These are phyloP conservation scores for Xiphydria camelus DNA, from an alignment of 2,888 invertebrate genomes.

Conservation along the genomic window DNA sequence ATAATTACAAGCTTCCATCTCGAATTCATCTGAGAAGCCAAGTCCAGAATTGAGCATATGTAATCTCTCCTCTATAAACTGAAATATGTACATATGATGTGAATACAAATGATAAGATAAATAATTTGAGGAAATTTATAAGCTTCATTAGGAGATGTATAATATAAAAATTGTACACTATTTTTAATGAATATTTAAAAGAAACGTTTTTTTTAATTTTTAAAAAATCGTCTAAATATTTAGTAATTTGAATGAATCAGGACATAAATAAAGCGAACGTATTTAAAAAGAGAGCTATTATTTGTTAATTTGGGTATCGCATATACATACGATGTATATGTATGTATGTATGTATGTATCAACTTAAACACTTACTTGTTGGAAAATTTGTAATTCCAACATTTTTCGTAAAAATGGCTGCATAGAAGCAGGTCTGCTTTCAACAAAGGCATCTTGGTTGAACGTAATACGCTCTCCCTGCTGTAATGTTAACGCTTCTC, in stretches of 20 bases:
- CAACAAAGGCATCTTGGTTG: slow-evolving; percentile 84
- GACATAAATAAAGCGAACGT: neutral
- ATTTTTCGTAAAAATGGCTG: slow-evolving; percentile 89
- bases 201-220: neutral
- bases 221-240: no score
- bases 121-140: slow-evolving; percentile 10
- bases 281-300: slow-evolving; percentile 1
- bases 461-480: slow-evolving; percentile 78
- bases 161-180: slow-evolving; percentile 8
- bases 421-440: slow-evolving; percentile 80
- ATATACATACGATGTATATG: neutral
- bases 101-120: no score
- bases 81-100: no score
- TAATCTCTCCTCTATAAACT: slow-evolving; percentile 94
- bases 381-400: slow-evolving; percentile 92
- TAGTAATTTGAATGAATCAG: neutral
- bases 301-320: neutral
- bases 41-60: slow-evolving; percentile 90
- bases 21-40: slow-evolving; percentile 94
- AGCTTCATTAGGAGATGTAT: slow-evolving; percentile 5
- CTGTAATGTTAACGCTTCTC: slow-evolving; percentile 83
- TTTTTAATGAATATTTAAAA: no score
- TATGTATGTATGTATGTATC: neutral
- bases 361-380: slow-evolving; percentile 66
- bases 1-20: slow-evolving; percentile 79